phyloP scores from a whole-genome alignment of 2,113 vertebrate species.

The Agapornis roseicollis region DNA sequence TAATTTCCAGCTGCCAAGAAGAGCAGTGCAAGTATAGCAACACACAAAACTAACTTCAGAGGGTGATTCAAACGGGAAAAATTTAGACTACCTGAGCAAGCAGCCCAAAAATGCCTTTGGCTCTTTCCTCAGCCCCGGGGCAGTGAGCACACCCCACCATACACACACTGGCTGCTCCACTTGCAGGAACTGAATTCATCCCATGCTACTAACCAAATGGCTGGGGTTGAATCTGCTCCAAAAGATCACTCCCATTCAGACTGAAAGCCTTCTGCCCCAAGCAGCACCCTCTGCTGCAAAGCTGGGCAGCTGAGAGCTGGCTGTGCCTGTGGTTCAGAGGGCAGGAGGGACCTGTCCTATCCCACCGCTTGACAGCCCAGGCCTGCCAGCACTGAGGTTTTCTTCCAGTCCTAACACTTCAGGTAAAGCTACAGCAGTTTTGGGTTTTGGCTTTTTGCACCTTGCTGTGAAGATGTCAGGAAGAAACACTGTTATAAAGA shows the following conservation, averaged over 20 bases:
- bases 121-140: background rate
- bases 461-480: background rate
- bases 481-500: background rate
- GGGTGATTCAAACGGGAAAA: background rate
- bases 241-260: background rate
- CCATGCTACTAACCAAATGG: background rate
- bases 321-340: background rate
- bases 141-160: background rate
- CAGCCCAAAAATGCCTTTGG: background rate
- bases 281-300: background rate
- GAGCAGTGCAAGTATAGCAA: background rate
- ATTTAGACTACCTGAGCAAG: background rate
- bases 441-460: background rate
- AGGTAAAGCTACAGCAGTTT: background rate
- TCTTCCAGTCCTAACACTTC: background rate
- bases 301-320: background rate
- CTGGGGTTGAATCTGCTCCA: background rate
- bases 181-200: background rate
- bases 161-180: background rate
- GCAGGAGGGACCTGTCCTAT: rapidly evolving
- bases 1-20: background rate
- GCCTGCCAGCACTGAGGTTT: background rate
- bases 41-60: background rate
- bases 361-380: background rate
- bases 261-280: background rate